Base-by-base conservation (phyloP, 2,113 vertebrate species). In the Danionella cerebrum region DNA sequence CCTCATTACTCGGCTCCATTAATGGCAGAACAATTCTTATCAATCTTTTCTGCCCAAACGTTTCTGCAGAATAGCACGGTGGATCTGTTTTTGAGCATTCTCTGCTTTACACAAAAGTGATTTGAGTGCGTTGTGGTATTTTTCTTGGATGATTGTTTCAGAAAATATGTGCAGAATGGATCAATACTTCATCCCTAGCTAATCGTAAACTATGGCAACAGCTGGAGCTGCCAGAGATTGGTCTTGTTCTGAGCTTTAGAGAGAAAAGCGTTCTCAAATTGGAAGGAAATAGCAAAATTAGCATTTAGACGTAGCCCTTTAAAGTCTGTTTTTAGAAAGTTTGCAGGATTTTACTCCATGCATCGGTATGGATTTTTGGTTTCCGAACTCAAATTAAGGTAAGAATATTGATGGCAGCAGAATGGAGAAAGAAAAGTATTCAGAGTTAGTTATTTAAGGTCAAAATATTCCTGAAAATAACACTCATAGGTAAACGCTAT, bases 101-200 rank as follows among this genome's bases (percentile, higher is more conserved):
- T 69, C 51, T n/a, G 11, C 47, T 53, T 22, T 22, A 22, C 36
- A 42, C n/a, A 7, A 68, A 50, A 68, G 65, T 65, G 27, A 36
- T n/a, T 38, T 31, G 11, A 60, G 42, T 44, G 25, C 27, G 35
- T 24, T 62, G 18, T 65, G 2, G 2, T 31, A 54, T 48, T 48
- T 69, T 27, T 52, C 70, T 50, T 69, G 63, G 53, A 54, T 60
- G 70, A 63, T 29, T 41, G 71, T 31, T 45, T 70, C 45, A 18
- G 71, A 57, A 74, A 65, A 65, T 66, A 36, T 39, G 55, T 48
- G 38, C 24, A 66, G 25, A 44, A 52, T 38, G 5, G 66, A 72
- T 72, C 70, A 55, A 70, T 73, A 76, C 54, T n/a, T 51, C 63
- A 63, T 69, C 66, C 66, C 66, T 72, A 29, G 41, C 67, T 69